Evolutionary conservation across 1,140 invertebrate species (phyloP).

Genomic region (Pantala flavescens): DNA sequence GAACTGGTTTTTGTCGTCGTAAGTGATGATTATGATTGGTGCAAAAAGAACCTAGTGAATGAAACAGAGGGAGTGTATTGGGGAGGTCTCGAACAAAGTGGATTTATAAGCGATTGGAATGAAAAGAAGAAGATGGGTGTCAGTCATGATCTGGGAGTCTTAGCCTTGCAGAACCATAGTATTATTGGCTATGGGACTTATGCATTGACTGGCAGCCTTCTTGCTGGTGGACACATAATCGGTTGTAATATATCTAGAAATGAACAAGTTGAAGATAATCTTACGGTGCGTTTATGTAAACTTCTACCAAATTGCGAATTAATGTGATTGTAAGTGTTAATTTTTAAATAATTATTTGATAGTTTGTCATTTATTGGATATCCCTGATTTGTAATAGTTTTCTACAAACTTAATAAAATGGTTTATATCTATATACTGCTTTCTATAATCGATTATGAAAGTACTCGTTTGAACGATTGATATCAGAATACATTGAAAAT

Average conservation of each 20-base stretch:
- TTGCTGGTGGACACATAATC: neutral
- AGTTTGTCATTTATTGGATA: too few species aligned
- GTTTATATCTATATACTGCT: too few species aligned
- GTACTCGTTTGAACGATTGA: too few species aligned
- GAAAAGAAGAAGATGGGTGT: neutral
- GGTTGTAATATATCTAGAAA: neutral
- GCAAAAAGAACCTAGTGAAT: neutral
- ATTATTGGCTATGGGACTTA: neutral
- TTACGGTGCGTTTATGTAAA: too few species aligned
- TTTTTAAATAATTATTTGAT: too few species aligned
- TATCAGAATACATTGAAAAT: too few species aligned
- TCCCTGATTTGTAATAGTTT: too few species aligned
- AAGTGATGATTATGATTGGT: neutral
- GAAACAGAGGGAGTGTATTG: neutral
- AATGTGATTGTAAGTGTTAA: too few species aligned
- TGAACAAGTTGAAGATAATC: too few species aligned
- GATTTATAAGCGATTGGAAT: neutral
- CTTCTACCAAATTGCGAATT: too few species aligned
- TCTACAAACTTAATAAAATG: too few species aligned
- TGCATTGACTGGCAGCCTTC: neutral
- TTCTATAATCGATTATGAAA: too few species aligned
- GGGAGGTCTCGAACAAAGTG: neutral
- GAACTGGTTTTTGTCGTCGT: neutral
- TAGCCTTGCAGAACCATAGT: neutral
- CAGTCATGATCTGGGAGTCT: neutral